Evolutionary conservation across 2,797 vertebrate species (phyloP).

Genomic region (Zenarchopterus dispar): DNA sequence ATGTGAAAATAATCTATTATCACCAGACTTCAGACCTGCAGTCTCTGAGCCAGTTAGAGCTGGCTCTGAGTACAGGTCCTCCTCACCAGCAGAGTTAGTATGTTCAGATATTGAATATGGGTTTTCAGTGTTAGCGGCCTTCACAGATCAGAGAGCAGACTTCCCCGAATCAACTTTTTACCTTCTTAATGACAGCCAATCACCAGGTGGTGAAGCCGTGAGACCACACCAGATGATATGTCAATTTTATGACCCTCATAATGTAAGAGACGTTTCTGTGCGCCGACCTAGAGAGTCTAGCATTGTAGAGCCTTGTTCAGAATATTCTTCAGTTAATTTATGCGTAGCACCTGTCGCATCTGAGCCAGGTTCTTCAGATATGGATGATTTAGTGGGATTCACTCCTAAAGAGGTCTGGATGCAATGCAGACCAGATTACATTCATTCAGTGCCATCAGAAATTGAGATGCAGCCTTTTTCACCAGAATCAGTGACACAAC

Average conservation of each 20-base stretch:
- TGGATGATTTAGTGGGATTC: slow-evolving; percentile 7
- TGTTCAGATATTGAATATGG: slow-evolving; percentile 39
- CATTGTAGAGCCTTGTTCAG: slow-evolving; percentile 13
- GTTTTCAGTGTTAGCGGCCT: slow-evolving; percentile 3
- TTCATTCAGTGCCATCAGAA: slow-evolving; percentile 20
- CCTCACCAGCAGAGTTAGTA: slow-evolving; percentile 33
- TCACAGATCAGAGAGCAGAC: slow-evolving; percentile 16
- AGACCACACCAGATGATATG: slow-evolving; percentile 44
- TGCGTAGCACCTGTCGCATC: slow-evolving; percentile 30
- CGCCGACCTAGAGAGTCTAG: slow-evolving; percentile 30
- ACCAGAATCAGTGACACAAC: slow-evolving; percentile 32
- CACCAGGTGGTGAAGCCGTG: not conserved
- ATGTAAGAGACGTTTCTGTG: slow-evolving; percentile 34
- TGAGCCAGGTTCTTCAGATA: slow-evolving; percentile 20
- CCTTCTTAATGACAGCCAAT: slow-evolving; percentile 12
- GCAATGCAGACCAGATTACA: slow-evolving; percentile 25
- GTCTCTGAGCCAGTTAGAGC: slow-evolving; percentile 20
- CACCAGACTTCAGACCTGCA: slow-evolving; percentile 55
- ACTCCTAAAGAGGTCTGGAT: not conserved
- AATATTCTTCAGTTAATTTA: slow-evolving; percentile 1
- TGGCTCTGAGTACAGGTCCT: slow-evolving; percentile 30
- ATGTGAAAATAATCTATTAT: slow-evolving; percentile 48
- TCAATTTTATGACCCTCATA: slow-evolving; percentile 60
- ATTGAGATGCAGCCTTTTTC: slow-evolving; percentile 13
- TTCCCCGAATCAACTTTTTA: slow-evolving; percentile 26